phyloP scores from a whole-genome alignment of 2,797 vertebrate genomes.

The Emydoidea blandingii region DNA sequence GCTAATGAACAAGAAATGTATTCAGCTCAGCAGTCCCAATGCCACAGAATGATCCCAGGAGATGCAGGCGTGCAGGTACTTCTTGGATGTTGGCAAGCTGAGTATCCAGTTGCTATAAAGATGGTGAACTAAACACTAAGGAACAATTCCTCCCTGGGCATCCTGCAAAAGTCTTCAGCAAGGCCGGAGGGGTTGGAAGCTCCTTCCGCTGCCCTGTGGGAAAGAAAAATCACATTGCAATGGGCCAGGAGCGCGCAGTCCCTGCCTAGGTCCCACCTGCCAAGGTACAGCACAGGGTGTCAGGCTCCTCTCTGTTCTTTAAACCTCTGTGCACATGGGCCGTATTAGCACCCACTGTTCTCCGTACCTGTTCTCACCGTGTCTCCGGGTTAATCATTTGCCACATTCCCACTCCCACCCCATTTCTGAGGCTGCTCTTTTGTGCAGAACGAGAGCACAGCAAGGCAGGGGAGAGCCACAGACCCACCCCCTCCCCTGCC shows the following conservation, averaged over 20 bases:
- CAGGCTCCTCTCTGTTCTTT: background rate
- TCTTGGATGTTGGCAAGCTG: background rate
- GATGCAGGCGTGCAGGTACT: background rate
- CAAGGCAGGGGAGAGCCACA: background rate
- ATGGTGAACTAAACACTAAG: background rate
- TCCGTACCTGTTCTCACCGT: background rate
- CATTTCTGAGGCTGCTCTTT: background rate
- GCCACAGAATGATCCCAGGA: too few relatives aligned
- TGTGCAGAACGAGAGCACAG: background rate
- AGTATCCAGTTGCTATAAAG: background rate
- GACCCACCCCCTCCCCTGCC: background rate
- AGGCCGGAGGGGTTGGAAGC: background rate
- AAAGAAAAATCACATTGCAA: background rate
- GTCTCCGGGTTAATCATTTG: background rate
- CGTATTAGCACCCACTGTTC: too few relatives aligned
- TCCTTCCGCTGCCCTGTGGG: background rate
- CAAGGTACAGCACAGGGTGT: background rate
- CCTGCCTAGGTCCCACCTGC: background rate
- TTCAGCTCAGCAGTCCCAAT: background rate
- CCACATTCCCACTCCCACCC: background rate
- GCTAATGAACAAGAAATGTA: background rate
- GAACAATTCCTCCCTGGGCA: background rate
- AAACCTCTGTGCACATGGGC: too few relatives aligned
- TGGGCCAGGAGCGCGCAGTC: background rate
- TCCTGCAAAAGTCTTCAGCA: background rate